phyloP scores from a whole-genome alignment of 64 coral and sea anemone genomes.

The Montipora efflorescens region DNA sequence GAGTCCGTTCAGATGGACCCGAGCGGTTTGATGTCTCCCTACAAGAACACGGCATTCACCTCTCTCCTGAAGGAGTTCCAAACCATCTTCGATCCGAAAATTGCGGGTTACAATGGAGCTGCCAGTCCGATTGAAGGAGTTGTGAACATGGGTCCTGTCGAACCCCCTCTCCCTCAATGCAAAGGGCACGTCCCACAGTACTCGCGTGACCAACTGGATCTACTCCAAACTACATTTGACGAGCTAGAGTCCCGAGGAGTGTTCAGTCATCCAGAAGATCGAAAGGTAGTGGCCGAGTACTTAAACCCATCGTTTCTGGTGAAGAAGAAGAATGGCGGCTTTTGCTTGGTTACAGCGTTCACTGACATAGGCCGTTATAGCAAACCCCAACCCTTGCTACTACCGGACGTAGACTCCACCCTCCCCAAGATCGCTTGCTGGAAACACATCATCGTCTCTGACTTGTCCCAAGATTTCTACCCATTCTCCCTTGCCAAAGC shows the following conservation, averaged over 20 bases:
- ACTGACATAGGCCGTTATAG: slow-evolving; percentile 31
- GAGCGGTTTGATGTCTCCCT: background rate
- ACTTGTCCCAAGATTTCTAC: slow-evolving; percentile 23
- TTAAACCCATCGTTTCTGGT: slow-evolving; percentile 35
- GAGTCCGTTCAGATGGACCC: slow-evolving; percentile 14
- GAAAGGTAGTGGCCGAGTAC: slow-evolving; percentile 26
- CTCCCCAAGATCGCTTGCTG: slow-evolving; percentile 20
- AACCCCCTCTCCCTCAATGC: background rate
- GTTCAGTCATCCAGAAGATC: slow-evolving; percentile 20
- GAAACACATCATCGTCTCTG: slow-evolving; percentile 16
- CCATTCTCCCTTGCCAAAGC: background rate
- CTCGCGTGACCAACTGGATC: slow-evolving; percentile 33
- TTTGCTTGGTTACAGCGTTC: slow-evolving; percentile 36
- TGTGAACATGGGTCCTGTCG: slow-evolving; percentile 48
- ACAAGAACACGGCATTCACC: background rate
- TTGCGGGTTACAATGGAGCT: slow-evolving; percentile 47
- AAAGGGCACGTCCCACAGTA: slow-evolving; percentile 45
- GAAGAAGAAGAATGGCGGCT: slow-evolving; percentile 28
- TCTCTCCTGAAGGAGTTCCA: slow-evolving; percentile 30
- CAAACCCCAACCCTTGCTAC: slow-evolving; percentile 33
- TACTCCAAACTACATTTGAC: slow-evolving; percentile 37
- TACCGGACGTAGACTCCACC: slow-evolving; percentile 33
- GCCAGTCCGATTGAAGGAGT: slow-evolving; percentile 34
- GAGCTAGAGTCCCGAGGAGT: slow-evolving; percentile 11
- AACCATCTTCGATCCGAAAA: slow-evolving; percentile 6